Conservation (phyloP, 2,797 vertebrate genomes). For the Sebastes cheni region DNA sequence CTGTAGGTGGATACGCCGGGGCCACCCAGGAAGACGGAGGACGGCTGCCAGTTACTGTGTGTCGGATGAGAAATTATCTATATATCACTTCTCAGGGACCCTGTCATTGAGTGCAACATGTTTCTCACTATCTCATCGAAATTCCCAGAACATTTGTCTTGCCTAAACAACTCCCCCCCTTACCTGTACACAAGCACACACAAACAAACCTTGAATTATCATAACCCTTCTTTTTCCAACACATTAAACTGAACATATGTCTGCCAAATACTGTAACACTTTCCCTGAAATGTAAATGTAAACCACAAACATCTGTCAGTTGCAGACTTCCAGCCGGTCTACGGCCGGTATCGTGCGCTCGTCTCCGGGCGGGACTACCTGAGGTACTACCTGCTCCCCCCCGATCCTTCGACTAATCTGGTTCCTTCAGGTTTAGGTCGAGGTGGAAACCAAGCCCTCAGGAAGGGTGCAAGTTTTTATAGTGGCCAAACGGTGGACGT, state of each 20-base stretch:
- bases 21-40: constrained; percentile 47
- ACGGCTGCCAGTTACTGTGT: not conserved
- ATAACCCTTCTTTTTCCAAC: not conserved
- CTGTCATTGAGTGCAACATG: not conserved
- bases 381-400: not conserved
- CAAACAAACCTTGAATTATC: not conserved
- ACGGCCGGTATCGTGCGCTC: rapidly evolving
- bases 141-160: not conserved
- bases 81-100: constrained; percentile 1
- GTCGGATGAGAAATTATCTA: not conserved
- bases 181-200: not conserved
- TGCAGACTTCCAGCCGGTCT: not conserved
- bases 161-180: not conserved
- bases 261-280: not conserved
- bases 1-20: constrained; percentile 18
- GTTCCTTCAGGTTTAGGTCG: not conserved
- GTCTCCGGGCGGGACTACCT: not conserved
- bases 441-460: too few relatives aligned
- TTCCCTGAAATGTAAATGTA: not conserved
- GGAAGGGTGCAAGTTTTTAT: too few relatives aligned
- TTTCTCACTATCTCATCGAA: not conserved
- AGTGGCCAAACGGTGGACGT: too few relatives aligned
- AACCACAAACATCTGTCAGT: not conserved
- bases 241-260: not conserved
- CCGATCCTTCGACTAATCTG: not conserved